Evolutionary conservation across 2,888 invertebrate genomes (phyloP).

Genomic region (Dorcus hopei): DNA sequence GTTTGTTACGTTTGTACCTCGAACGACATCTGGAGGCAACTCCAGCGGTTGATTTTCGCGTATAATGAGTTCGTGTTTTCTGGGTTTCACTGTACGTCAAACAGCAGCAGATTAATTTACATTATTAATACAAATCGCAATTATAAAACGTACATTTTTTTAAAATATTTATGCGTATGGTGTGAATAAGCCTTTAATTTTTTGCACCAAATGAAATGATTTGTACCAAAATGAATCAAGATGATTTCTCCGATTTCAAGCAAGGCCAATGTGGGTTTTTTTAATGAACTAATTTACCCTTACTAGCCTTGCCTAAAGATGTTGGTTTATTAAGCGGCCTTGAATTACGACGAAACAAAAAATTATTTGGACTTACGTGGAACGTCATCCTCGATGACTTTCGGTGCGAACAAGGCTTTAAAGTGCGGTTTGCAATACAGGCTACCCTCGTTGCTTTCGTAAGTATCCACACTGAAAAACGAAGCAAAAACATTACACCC

Average conservation of each 20-base stretch:
- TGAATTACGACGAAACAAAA: slow-evolving; percentile 1
- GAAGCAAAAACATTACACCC: slow-evolving; percentile 4
- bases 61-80: slow-evolving; percentile 84
- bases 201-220: too few relatives aligned
- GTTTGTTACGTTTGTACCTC: slow-evolving; percentile 58
- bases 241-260: too few relatives aligned
- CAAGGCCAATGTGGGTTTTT: too few relatives aligned
- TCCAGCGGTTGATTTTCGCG: slow-evolving; percentile 88
- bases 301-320: too few relatives aligned
- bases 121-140: too few relatives aligned
- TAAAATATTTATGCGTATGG: too few relatives aligned
- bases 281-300: too few relatives aligned
- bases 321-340: too few relatives aligned
- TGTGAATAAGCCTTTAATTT: too few relatives aligned
- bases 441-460: slow-evolving; percentile 85
- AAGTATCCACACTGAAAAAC: slow-evolving; percentile 78
- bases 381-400: slow-evolving; percentile 73
- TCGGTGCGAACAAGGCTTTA: slow-evolving; percentile 87
- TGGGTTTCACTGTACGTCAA: slow-evolving; percentile 56
- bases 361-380: slow-evolving; percentile 54
- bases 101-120: slow-evolving; percentile 1
- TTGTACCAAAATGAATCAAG: too few relatives aligned
- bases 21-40: slow-evolving; percentile 86
- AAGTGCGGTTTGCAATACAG: slow-evolving; percentile 93
- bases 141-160: background rate